Percentiles rank a stretch among this genome's conserved stretches.
phyloP scores from a whole-genome alignment of 2,888 invertebrate species.

The Leucophenga montana region DNA sequence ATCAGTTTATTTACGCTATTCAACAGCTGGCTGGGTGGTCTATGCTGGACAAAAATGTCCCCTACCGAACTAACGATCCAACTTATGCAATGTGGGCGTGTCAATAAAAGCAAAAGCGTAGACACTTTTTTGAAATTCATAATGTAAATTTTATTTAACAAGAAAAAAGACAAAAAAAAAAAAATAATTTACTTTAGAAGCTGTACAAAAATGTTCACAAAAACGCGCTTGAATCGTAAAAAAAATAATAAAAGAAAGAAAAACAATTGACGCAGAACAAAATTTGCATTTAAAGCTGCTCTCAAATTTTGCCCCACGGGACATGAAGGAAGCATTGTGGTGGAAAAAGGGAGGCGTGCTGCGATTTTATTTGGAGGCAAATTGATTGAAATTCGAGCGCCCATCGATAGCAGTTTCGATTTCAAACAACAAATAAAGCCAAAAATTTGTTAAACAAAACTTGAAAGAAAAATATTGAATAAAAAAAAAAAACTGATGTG shows the following conservation, averaged over 20 bases:
- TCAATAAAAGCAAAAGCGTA: not conserved
- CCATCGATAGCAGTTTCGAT: slow-evolving; percentile 65
- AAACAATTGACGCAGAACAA: slow-evolving; percentile 55
- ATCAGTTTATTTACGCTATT: not conserved
- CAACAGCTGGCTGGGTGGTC: slow-evolving; percentile 2
- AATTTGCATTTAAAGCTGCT: slow-evolving; percentile 53
- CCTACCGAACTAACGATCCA: no score
- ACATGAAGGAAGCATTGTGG: not conserved
- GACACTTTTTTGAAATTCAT: slow-evolving; percentile 57
- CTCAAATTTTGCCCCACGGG: not conserved
- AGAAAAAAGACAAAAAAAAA: not conserved
- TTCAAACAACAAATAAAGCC: slow-evolving; percentile 34
- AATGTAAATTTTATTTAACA: slow-evolving; percentile 50
- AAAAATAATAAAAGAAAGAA: not conserved
- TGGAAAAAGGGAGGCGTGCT: not conserved
- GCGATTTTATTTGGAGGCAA: slow-evolving; percentile 27
- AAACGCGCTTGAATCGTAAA: not conserved
- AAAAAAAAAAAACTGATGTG: slow-evolving; percentile 36
- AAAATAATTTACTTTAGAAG: not conserved
- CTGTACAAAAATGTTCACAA: not conserved
- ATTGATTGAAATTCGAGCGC: slow-evolving; percentile 53
- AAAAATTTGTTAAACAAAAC: slow-evolving; percentile 1
- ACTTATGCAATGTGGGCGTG: not conserved
- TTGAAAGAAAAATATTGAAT: not conserved
- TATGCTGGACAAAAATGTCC: not conserved